A percentile compares a stretch with the other conserved stretches of the same genome.
Conservation (phyloP, 2,113 vertebrate species). For the Genyomyrus donnyi region DNA sequence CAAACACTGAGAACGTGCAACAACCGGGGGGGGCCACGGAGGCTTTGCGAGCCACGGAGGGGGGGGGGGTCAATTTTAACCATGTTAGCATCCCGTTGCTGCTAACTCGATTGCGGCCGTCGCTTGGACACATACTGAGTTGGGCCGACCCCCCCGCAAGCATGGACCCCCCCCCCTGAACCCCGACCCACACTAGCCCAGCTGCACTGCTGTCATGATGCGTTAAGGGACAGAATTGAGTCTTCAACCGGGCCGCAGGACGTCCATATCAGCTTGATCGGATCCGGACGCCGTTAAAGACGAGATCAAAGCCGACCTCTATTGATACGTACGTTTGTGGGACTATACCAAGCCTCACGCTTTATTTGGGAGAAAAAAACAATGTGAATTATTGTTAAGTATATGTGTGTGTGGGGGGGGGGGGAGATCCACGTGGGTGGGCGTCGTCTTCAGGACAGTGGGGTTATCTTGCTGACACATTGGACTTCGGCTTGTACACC, state of each 20-base stretch:
- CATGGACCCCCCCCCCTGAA: not conserved
- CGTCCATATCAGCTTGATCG: not conserved
- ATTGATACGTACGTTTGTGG: not conserved
- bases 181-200: conserved; percentile 14
- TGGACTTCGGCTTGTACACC: not conserved
- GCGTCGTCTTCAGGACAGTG: not conserved
- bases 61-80: conserved; percentile 33
- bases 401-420: not conserved
- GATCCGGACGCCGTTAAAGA: not conserved
- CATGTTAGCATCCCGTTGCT: conserved; percentile 45
- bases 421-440: not conserved
- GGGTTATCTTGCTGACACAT: not conserved
- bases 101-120: conserved; percentile 54
- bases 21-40: conserved; percentile 42
- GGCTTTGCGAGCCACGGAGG: not conserved
- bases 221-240: not conserved
- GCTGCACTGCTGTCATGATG: conserved; percentile 13
- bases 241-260: not conserved
- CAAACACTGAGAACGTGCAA: not conserved
- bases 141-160: not conserved
- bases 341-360: not conserved
- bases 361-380: not conserved
- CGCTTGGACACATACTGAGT: conserved; percentile 11
- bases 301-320: not conserved
- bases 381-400: not conserved